phyloP scores from a whole-genome alignment of 2,797 vertebrate genomes.

The Gymnocypris eckloni region DNA sequence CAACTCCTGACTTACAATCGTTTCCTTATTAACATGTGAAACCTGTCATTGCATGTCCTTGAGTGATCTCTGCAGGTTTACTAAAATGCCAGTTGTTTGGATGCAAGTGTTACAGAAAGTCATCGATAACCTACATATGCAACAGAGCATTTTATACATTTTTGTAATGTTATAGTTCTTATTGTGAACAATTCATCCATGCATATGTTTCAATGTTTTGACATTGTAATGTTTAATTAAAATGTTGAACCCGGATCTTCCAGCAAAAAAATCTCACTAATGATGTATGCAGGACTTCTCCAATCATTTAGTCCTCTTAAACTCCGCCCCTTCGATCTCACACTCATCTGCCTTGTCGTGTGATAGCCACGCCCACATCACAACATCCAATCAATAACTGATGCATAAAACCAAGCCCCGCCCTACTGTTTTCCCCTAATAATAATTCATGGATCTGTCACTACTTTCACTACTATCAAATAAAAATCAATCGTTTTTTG shows the following conservation, averaged over 20 bases:
- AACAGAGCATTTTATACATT: background rate
- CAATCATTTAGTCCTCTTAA: too few species aligned
- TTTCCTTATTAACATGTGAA: background rate
- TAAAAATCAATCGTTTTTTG: too few species aligned
- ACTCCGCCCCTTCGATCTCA: background rate
- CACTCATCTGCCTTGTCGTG: too few species aligned
- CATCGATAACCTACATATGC: background rate
- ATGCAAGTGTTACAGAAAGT: background rate
- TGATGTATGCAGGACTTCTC: too few species aligned
- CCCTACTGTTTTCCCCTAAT: too few species aligned
- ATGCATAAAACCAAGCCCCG: too few species aligned
- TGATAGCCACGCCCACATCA: background rate
- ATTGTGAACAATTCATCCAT: background rate
- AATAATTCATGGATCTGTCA: too few species aligned
- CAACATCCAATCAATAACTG: too few species aligned
- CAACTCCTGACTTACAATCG: background rate
- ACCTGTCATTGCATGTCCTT: background rate
- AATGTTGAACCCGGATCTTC: too few species aligned
- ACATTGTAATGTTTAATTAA: too few species aligned
- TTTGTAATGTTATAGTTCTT: background rate
- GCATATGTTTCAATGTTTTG: background rate
- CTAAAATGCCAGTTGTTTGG: background rate
- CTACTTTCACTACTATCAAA: too few species aligned
- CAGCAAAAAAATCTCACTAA: too few species aligned
- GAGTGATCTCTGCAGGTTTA: background rate